These are phyloP conservation scores for Hecatera dysodea DNA, from an alignment of 2,888 invertebrate genomes.

Conservation along the genomic window DNA sequence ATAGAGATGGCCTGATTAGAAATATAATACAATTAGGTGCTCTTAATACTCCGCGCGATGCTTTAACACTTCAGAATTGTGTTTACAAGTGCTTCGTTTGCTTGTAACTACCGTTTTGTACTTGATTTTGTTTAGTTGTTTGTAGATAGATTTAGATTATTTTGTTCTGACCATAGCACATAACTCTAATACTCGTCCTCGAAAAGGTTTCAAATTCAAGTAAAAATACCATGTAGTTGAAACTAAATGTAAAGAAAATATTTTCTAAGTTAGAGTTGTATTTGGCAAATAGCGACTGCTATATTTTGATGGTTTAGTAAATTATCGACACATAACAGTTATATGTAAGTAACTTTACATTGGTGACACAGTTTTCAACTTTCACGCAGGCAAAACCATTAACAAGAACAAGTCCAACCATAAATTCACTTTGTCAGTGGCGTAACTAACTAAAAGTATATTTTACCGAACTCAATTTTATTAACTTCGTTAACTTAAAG, in stretches of 20 bases:
- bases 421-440: neutral
- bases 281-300: no score
- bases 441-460: neutral
- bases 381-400: no score
- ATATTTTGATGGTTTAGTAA: no score
- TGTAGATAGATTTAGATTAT: neutral
- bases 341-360: no score
- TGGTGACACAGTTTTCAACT: no score
- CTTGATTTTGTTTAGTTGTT: neutral
- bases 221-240: no score
- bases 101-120: conserved; percentile 13
- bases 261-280: no score
- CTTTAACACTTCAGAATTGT: conserved; percentile 31
- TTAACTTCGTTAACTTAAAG: conserved; percentile 9
- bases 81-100: conserved; percentile 43
- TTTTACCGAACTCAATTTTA: neutral
- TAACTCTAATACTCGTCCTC: neutral
- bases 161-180: neutral
- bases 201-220: no score
- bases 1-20: conserved; percentile 68
- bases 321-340: no score
- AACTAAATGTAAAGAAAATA: no score
- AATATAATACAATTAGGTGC: conserved; percentile 62
- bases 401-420: neutral
- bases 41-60: conserved; percentile 41